Conservation (phyloP, 2,113 vertebrate genomes). For the Rostratula benghalensis region DNA sequence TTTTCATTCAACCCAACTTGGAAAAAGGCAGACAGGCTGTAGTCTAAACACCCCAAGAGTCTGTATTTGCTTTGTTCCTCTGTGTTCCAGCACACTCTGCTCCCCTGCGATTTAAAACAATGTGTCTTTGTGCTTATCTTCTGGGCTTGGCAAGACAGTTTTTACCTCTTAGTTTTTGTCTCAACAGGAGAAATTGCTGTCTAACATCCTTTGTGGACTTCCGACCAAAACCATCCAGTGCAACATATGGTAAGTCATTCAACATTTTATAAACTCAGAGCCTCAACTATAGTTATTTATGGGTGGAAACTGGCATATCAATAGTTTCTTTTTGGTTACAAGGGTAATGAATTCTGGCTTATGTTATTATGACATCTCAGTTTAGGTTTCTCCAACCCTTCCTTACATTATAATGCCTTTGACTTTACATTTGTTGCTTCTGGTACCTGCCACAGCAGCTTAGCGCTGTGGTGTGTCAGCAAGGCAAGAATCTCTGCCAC, state of each 20-base stretch:
- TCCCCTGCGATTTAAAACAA: conserved; percentile 48
- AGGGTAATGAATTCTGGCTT: conserved; percentile 30
- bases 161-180: conserved; percentile 58
- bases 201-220: conserved; percentile 51
- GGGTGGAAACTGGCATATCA: conserved; percentile 40
- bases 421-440: conserved; percentile 13
- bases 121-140: conserved; percentile 68
- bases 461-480: conserved; percentile 18
- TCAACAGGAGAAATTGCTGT: conserved; percentile 59
- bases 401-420: not conserved
- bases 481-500: not conserved
- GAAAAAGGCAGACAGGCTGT: conserved; percentile 45
- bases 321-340: conserved; percentile 24
- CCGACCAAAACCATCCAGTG: conserved; percentile 34
- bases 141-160: conserved; percentile 40
- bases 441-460: conserved; percentile 22
- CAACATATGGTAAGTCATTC: conserved; percentile 56
- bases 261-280: conserved; percentile 11
- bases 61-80: conserved; percentile 55
- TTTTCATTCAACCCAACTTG: conserved; percentile 48
- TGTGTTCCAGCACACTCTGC: conserved; percentile 20
- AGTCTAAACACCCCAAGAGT: conserved; percentile 57
- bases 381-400: conserved; percentile 21
- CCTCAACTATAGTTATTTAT: conserved; percentile 35
- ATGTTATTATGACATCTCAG: conserved; percentile 37